Evolutionary conservation across 2,888 invertebrate species (phyloP).

Genomic region (Nebria brevicollis): DNA sequence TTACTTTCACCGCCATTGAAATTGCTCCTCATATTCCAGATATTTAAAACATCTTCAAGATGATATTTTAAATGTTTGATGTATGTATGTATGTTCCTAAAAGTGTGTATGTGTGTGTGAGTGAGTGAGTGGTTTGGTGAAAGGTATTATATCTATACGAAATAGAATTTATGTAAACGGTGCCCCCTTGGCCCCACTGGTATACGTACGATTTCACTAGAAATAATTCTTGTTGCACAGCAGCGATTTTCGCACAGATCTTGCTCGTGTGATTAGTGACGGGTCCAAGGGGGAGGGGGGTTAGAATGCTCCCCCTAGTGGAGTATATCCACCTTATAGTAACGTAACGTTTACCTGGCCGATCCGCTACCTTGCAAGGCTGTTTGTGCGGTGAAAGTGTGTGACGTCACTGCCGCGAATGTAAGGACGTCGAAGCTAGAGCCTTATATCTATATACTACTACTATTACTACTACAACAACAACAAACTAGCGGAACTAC

Average conservation of each 20-base stretch:
- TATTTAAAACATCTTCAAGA: too few relatives aligned
- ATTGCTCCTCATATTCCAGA: too few relatives aligned
- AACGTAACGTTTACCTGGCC: conserved; percentile 37
- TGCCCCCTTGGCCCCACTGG: conserved; percentile 17
- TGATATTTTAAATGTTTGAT: too few relatives aligned
- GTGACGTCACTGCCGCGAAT: conserved; percentile 49
- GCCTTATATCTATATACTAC: conserved; percentile 20
- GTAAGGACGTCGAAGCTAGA: conserved; percentile 29
- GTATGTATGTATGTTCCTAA: too few relatives aligned
- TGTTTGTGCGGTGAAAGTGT: conserved; percentile 50
- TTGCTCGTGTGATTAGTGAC: background rate
- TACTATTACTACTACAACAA: conserved; percentile 5
- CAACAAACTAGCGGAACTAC: background rate
- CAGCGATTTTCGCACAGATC: background rate
- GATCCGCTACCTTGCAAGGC: conserved; percentile 51
- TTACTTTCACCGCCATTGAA: too few relatives aligned
- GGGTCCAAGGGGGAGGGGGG: background rate
- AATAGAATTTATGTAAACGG: conserved; percentile 45
- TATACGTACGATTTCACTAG: conserved; percentile 6
- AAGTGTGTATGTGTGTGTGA: background rate
- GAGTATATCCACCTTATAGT: conserved; percentile 14
- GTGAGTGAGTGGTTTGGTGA: conserved; percentile 38
- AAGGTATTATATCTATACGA: conserved; percentile 28
- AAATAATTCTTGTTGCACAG: background rate
- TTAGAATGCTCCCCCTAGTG: background rate